Percentiles rank a stretch among this genome's conserved stretches.
Evolutionary conservation across 2,888 invertebrate genomes (phyloP).

Genomic region (Achlya flavicornis): DNA sequence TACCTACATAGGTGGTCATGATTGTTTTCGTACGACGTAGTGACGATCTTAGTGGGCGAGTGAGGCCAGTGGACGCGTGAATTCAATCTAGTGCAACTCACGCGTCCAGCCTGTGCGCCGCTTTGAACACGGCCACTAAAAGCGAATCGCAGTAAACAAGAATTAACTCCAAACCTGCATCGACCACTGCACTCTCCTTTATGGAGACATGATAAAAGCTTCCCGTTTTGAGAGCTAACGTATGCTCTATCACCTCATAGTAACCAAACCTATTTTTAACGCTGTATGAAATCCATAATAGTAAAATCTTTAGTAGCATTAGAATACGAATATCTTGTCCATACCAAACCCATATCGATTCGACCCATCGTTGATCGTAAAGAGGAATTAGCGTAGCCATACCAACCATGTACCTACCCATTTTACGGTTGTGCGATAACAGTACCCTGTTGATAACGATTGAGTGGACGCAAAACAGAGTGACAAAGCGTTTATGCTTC

Average conservation of each 20-base stretch:
- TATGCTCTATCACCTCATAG: slow-evolving; percentile 21
- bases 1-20: not conserved
- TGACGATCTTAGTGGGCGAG: slow-evolving; percentile 18
- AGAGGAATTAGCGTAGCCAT: slow-evolving; percentile 53
- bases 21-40: slow-evolving; percentile 23
- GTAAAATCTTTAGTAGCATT: slow-evolving; percentile 9
- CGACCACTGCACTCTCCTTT: slow-evolving; percentile 78
- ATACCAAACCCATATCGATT: slow-evolving; percentile 32
- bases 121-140: slow-evolving; percentile 74
- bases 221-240: slow-evolving; percentile 58
- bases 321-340: not conserved
- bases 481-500: not conserved
- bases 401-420: slow-evolving; percentile 38
- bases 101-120: slow-evolving; percentile 43
- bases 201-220: slow-evolving; percentile 75
- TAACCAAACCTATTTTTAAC: slow-evolving; percentile 14
- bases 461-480: not conserved
- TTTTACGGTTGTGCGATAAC: slow-evolving; percentile 51
- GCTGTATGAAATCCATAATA: slow-evolving; percentile 9
- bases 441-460: slow-evolving; percentile 32
- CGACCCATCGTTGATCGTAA: slow-evolving; percentile 53
- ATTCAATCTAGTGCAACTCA: slow-evolving; percentile 56
- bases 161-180: slow-evolving; percentile 78
- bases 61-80: slow-evolving; percentile 35
- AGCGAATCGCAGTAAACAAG: slow-evolving; percentile 81